Evolutionary conservation across 2,797 vertebrate species (phyloP).

Genomic region (Brachyalestes nurse): DNA sequence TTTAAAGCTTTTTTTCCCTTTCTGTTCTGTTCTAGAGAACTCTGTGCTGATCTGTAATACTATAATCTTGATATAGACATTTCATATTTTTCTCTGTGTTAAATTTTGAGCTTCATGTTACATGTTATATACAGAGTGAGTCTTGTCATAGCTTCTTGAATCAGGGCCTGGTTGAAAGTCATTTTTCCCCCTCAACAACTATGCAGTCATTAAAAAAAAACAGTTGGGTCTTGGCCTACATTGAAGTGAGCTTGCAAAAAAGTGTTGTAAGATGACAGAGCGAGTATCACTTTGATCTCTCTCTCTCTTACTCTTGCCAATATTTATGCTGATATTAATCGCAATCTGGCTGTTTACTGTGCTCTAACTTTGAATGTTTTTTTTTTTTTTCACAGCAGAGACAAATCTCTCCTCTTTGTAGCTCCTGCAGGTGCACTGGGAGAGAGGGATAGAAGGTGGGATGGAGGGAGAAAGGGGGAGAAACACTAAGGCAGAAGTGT

Average conservation of each 20-base stretch:
- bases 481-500: conserved; percentile 16
- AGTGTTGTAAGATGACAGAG: not conserved
- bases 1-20: conserved; percentile 60
- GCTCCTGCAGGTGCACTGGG: conserved; percentile 46
- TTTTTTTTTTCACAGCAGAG: conserved; percentile 25
- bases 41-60: conserved; percentile 48
- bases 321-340: conserved; percentile 13
- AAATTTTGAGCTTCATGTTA: conserved; percentile 42
- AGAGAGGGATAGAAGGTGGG: conserved; percentile 39
- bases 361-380: conserved; percentile 26
- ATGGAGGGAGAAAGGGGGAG: conserved; percentile 42
- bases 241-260: conserved; percentile 4
- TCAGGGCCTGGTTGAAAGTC: conserved; percentile 33
- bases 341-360: conserved; percentile 8
- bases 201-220: conserved; percentile 38
- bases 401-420: conserved; percentile 47
- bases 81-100: conserved; percentile 42
- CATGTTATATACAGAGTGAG: conserved; percentile 44
- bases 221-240: conserved; percentile 2
- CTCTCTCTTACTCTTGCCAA: not conserved
- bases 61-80: conserved; percentile 45
- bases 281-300: conserved; percentile 36
- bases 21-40: conserved; percentile 41
- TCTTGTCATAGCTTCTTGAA: conserved; percentile 33
- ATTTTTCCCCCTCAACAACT: conserved; percentile 49